phyloP scores from a whole-genome alignment of 2,797 vertebrate species.

The Pseudocheirus occidentalis region DNA sequence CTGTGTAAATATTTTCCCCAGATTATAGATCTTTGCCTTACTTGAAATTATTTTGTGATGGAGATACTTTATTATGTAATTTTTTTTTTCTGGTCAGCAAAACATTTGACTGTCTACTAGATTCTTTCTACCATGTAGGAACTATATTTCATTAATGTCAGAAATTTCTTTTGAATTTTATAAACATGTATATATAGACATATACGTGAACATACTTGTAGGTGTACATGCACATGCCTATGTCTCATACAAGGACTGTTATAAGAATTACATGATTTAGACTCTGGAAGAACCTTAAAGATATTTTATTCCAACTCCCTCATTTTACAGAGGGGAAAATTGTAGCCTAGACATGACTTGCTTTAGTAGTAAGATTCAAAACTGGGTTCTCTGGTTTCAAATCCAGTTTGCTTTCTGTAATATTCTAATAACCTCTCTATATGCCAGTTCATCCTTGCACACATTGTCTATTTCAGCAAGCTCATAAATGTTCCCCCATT shows the following conservation, averaged over 20 bases:
- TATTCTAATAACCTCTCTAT: background rate
- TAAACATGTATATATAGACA: background rate
- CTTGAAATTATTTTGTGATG: background rate
- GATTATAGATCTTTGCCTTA: background rate
- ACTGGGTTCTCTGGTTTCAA: background rate
- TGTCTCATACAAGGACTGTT: background rate
- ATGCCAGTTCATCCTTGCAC: background rate
- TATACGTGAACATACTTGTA: background rate
- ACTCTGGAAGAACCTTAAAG: background rate
- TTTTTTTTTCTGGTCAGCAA: conserved; percentile 48
- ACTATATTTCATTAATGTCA: background rate
- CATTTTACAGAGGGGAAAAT: background rate
- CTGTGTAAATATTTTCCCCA: conserved; percentile 44
- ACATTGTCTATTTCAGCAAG: background rate
- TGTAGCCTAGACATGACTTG: background rate
- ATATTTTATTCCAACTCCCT: background rate
- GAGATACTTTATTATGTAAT: conserved; percentile 27
- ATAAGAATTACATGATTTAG: background rate
- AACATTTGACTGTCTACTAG: background rate
- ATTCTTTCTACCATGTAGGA: background rate
- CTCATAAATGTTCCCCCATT: background rate
- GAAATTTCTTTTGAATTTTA: background rate
- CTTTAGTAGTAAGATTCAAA: background rate
- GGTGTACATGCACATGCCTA: background rate
- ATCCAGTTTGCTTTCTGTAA: background rate